phyloP scores from a whole-genome alignment of 2,113 vertebrate species.

The Zootoca vivipara region DNA sequence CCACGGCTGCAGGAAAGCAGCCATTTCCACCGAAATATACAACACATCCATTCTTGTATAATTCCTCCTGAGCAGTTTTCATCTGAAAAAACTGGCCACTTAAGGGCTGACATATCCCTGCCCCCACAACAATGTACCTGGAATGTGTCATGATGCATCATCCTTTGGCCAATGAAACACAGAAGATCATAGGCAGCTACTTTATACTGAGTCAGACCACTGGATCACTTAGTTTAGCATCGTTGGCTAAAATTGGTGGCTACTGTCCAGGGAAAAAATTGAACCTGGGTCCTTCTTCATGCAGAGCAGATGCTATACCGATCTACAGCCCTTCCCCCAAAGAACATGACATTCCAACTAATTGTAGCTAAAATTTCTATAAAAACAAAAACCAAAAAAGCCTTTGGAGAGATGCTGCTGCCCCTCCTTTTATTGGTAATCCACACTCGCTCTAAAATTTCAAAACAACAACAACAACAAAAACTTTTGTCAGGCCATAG shows the following conservation, averaged over 20 bases:
- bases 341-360: background rate
- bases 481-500: background rate
- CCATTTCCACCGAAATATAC: background rate
- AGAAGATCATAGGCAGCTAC: background rate
- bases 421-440: background rate
- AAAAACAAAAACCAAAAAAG: no score
- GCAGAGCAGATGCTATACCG: no score
- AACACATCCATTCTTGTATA: background rate
- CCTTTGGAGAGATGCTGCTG: no score
- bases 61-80: background rate
- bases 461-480: no score
- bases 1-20: no score
- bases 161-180: background rate
- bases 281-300: no score
- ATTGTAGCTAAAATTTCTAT: background rate
- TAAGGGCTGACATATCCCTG: background rate
- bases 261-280: no score
- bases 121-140: background rate
- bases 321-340: no score
- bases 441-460: background rate
- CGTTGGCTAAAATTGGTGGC: no score
- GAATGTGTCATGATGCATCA: background rate
- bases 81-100: background rate
- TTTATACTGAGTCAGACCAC: no score
- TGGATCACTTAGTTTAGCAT: no score